A percentile compares a stretch with the other conserved stretches of the same genome.
Evolutionary conservation across 2,113 vertebrate species (phyloP).

Genomic region (Chionis minor): DNA sequence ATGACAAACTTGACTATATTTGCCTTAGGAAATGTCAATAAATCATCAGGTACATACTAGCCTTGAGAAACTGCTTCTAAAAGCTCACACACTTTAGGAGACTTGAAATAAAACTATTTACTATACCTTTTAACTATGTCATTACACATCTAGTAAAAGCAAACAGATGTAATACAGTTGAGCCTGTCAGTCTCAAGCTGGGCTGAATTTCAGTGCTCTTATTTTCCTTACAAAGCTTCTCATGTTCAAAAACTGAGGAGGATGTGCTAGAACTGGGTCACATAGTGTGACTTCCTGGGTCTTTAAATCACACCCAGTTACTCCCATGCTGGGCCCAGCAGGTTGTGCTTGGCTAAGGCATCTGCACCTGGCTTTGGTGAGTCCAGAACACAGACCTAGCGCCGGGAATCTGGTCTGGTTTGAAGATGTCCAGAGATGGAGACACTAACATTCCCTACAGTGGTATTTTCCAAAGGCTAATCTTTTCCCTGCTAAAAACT

Average conservation of each 20-base stretch:
- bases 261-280: not conserved
- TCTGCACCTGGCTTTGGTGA: not conserved
- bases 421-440: constrained; percentile 18
- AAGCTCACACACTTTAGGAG: not conserved
- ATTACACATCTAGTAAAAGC: not conserved
- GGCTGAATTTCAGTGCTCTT: not conserved
- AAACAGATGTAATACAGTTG: not conserved
- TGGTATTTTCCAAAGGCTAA: constrained; percentile 4
- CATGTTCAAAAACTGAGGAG: not conserved
- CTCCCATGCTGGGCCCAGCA: not conserved
- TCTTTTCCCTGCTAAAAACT: not conserved
- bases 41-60: not conserved
- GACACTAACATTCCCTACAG: not conserved
- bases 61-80: not conserved
- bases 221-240: not conserved
- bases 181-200: not conserved
- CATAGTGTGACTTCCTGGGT: not conserved
- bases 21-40: not conserved
- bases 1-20: not conserved
- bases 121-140: not conserved
- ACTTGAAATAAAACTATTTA: not conserved
- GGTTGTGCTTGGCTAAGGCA: not conserved
- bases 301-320: not conserved
- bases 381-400: not conserved
- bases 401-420: not conserved